Evolutionary conservation across 1,140 invertebrate species (phyloP), one percentile per base, ranked within the genome.

Genomic region (Cephus cinctus): DNA sequence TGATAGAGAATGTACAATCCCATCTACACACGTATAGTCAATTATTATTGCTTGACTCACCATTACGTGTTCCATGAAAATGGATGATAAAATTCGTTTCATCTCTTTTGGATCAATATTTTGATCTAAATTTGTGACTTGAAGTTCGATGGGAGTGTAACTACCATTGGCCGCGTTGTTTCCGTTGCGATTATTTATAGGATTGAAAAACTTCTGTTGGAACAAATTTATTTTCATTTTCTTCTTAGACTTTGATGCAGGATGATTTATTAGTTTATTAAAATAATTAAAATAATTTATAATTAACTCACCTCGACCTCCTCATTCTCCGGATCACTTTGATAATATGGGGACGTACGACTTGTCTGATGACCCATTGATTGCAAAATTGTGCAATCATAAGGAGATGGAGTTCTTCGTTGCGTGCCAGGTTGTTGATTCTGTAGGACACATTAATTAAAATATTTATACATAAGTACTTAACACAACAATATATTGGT

Each of bases 101-200:
- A 90, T 83, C 58, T 89, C 86, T 40, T 82, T 81, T 4, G 80
- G 72, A 61, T 86, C 85, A 53, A 89, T 86, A 50, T 81, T 86
- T 55, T 87, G 85, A 75, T 91, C 89, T 38, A 91, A 73, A 73
- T 90, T 90, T 19, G 86, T 84, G 15, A 90, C 83, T 53, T 85
- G 77, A 4, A 91, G 69, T 66, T 89, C 86, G 12, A 90, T 82
- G 1, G 80, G 78, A 35, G 56, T 57, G 41, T 59, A 63, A n/a
- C 43, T 38, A 30, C 52, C 60, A 56, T 59, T 71, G 8, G 38
- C 58, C 12, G 42, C 40, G 41, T 40, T 49, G 44, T 43, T 47
- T 44, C 56, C 53, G 48, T 59, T 67, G n/a, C 67, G 63, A 57
- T 55, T 74, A 35, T 64, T 75, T 27, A 74, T 74, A 12, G 73